Percentiles rank a stretch among this genome's conserved stretches.
Conservation (phyloP, 1,140 invertebrate genomes). For the Andricus grossulariae region DNA sequence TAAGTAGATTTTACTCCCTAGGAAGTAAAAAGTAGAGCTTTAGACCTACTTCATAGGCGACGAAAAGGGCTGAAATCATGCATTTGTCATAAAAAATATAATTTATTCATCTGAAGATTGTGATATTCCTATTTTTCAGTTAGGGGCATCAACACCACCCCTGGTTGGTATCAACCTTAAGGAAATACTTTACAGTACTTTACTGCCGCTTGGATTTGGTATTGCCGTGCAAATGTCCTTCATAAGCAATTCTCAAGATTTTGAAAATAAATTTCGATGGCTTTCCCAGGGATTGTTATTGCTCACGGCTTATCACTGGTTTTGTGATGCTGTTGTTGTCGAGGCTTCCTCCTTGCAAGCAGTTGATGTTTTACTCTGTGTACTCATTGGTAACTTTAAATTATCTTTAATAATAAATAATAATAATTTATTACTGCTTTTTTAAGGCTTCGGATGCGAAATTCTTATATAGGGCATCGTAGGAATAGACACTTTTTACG, state of each 20-base stretch:
- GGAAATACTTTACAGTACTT: conserved; percentile 68
- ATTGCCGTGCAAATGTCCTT: conserved; percentile 55
- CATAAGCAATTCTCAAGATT: conserved; percentile 41
- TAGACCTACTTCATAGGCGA: too few relatives aligned
- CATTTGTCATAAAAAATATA: too few relatives aligned
- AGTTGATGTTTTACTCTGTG: conserved; percentile 67
- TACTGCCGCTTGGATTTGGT: conserved; percentile 68
- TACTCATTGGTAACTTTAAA: conserved; percentile 64
- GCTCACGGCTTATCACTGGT: conserved; percentile 69
- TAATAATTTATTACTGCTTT: background rate
- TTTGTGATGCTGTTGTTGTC: conserved; percentile 68
- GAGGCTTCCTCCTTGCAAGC: conserved; percentile 69
- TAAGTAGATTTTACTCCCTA: too few relatives aligned
- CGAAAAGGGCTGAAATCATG: too few relatives aligned
- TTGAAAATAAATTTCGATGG: conserved; percentile 59
- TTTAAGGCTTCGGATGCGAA: background rate
- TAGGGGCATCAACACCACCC: conserved; percentile 65
- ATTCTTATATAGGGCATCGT: too few relatives aligned
- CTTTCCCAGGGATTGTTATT: conserved; percentile 65
- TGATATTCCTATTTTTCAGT: conserved; percentile 43
- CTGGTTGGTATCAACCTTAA: conserved; percentile 66
- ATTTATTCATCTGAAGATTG: background rate
- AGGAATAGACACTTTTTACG: too few relatives aligned
- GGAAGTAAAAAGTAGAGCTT: too few relatives aligned
- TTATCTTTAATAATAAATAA: background rate